Evolutionary conservation across 1,140 invertebrate genomes (phyloP), one percentile per base, ranked within the genome.

Genomic region (Belonocnema kinseyi): DNA sequence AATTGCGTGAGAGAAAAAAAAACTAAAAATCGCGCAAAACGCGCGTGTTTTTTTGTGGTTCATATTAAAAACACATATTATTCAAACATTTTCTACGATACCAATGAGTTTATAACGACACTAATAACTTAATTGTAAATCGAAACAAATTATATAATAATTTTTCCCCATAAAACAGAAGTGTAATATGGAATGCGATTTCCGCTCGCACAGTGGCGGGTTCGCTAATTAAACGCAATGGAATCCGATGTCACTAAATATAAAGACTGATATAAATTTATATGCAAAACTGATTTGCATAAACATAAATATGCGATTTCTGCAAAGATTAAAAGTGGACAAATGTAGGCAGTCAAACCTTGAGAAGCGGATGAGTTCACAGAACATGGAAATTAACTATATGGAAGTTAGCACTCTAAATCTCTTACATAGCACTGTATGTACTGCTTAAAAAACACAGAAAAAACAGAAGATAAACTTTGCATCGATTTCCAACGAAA

Each of bases 231-330:
- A 66, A 33, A 14, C 33, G 26, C 26, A 66, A 33, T 66, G 61
- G 61, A 66, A 66, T 46, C 40, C 61, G 61, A 66, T 66, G 61
- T 66, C 61, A 66, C 61, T 66, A 66, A 66, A 66, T 66, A 33
- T 66, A 66, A 40, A 66, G 40, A 66, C 40, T 26, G 33, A n/a
- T 66, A 40, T 66, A 66, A 13, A 66, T 66, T 33, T 66, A 66
- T 66, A 46, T 66, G 80, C 77, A 79, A 73, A 77, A 77, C 75
- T 56, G 76, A 83, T 85, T 85, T 83, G 80, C 83, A 85, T 83
- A 82, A 76, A 75, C 79, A 78, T 75, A 75, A 80, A 73, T 66
- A 77, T 73, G 79, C 76, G 74, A 50, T 71, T 66, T 66, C 26
- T 46, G 61, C 61, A 66, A 66, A 66, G 33, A 66, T 66, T 66